Conservation (phyloP, 2,888 invertebrate genomes). For the Ennomos erosarius region DNA sequence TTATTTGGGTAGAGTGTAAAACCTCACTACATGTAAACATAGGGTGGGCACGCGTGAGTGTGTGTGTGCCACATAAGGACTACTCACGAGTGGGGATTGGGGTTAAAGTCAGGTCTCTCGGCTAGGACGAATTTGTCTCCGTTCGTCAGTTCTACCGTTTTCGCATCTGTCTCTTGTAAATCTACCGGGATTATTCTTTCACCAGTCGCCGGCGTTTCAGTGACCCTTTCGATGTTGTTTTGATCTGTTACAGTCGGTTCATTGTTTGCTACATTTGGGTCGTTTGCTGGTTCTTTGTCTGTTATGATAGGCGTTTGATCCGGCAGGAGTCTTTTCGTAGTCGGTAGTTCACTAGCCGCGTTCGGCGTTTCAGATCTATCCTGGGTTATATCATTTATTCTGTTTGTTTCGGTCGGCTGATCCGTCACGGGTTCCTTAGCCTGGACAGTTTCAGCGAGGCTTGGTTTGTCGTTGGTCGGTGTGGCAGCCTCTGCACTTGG, state of each 20-base stretch:
- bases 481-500: constrained; percentile 77
- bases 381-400: neutral
- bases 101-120: constrained; percentile 70
- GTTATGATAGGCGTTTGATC: constrained; percentile 32
- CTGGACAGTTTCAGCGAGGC: constrained; percentile 48
- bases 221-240: constrained; percentile 20
- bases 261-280: constrained; percentile 1
- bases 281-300: constrained; percentile 23
- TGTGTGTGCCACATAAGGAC: constrained; percentile 57
- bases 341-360: constrained; percentile 7
- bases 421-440: constrained; percentile 36
- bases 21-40: constrained; percentile 44
- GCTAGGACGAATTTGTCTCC: constrained; percentile 62
- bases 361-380: constrained; percentile 6
- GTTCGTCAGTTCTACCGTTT: constrained; percentile 25
- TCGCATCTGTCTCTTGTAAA: constrained; percentile 29
- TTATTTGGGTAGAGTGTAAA: constrained; percentile 40
- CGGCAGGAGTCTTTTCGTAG: constrained; percentile 20
- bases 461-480: constrained; percentile 58
- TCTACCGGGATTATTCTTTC: constrained; percentile 47
- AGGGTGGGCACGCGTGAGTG: constrained; percentile 60
- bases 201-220: constrained; percentile 28
- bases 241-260: neutral
- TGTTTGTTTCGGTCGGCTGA: neutral
- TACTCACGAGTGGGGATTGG: constrained; percentile 84